These are phyloP conservation scores for Barypeithes pellucidus DNA, from an alignment of 2,888 invertebrate genomes.

Conservation along the genomic window DNA sequence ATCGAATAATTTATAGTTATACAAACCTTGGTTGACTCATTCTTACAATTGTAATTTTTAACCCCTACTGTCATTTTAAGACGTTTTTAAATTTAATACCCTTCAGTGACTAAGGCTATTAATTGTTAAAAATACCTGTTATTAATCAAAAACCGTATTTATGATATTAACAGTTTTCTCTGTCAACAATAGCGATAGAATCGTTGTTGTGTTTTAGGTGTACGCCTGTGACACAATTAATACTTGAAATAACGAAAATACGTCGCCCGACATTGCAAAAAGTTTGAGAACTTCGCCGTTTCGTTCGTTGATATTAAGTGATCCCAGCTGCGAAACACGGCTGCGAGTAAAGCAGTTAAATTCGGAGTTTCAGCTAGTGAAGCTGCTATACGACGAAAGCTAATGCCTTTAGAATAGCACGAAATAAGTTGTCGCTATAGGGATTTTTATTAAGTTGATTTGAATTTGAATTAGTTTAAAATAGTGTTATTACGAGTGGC, in stretches of 20 bases:
- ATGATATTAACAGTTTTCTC: not conserved
- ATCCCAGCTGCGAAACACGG: constrained; percentile 42
- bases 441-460: constrained; percentile 49
- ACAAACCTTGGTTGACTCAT: no score
- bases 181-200: no score
- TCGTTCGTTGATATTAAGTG: constrained; percentile 44
- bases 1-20: no score
- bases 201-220: no score
- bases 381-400: constrained; percentile 38
- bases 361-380: constrained; percentile 38
- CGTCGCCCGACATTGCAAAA: constrained; percentile 23
- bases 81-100: no score
- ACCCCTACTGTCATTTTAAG: no score
- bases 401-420: constrained; percentile 41
- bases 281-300: constrained; percentile 39
- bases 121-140: no score
- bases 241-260: not conserved
- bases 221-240: not conserved
- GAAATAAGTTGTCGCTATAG: constrained; percentile 46
- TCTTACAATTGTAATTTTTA: no score
- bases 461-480: constrained; percentile 37
- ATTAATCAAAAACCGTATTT: no score
- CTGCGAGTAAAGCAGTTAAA: constrained; percentile 33
- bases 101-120: no score
- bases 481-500: constrained; percentile 33